Evolutionary conservation across 2,113 vertebrate species (phyloP).

Genomic region (Illadopsis cleaveri): DNA sequence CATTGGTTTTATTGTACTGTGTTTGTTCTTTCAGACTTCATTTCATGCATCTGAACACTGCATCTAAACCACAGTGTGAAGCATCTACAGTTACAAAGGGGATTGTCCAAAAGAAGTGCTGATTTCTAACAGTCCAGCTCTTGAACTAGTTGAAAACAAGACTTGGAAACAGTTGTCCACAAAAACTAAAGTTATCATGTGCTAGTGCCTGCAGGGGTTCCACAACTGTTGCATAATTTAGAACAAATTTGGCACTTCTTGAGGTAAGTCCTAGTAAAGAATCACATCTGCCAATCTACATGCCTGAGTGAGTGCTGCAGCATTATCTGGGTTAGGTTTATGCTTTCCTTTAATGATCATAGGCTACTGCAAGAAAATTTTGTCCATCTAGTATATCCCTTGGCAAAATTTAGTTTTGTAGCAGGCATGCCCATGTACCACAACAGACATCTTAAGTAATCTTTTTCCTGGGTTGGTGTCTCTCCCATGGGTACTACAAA

Average conservation of each 20-base stretch:
- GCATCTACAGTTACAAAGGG: neutral
- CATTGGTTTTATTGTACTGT: neutral
- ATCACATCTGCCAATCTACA: conserved; percentile 23
- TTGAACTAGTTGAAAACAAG: conserved; percentile 27
- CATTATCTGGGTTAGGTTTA: neutral
- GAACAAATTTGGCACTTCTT: conserved; percentile 43
- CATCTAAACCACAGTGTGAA: neutral
- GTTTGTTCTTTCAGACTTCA: neutral
- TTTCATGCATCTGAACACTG: neutral
- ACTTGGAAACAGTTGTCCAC: conserved; percentile 4
- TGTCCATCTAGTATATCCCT: neutral
- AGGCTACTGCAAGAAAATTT: neutral
- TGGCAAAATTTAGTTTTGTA: neutral
- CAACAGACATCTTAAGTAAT: neutral
- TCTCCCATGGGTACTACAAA: neutral
- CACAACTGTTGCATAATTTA: conserved; percentile 44
- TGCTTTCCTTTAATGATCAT: conserved; percentile 14
- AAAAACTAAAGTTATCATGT: conserved; percentile 27
- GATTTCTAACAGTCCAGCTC: conserved; percentile 32
- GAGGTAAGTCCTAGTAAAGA: conserved; percentile 36
- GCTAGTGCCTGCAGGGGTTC: conserved; percentile 46
- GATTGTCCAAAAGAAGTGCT: neutral
- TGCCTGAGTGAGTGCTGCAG: neutral
- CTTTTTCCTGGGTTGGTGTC: neutral
- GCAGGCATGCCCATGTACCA: neutral